A percentile compares a stretch with the other conserved stretches of the same genome.
Conservation (phyloP, 2,888 invertebrate species). For the Danaus chrysippus region DNA sequence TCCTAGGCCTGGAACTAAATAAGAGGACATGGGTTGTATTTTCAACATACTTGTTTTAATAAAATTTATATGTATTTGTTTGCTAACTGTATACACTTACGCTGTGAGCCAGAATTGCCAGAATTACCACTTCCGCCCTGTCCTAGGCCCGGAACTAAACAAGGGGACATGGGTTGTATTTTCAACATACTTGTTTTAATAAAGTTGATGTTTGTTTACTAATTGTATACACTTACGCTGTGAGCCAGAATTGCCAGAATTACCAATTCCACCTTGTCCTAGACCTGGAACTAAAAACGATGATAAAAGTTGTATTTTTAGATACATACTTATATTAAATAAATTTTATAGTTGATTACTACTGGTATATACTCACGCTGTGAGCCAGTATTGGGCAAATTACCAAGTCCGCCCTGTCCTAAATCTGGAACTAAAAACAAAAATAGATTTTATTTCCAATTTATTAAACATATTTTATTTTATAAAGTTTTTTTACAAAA, state of each 20-base stretch:
- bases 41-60: too few species aligned
- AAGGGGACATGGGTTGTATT: too few species aligned
- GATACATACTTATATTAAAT: not conserved
- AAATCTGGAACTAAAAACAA: not conserved
- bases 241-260: not conserved
- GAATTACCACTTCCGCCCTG: too few species aligned
- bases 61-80: too few species aligned
- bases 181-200: not conserved
- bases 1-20: not conserved
- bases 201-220: not conserved
- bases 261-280: slow-evolving; percentile 4
- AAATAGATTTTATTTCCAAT: too few species aligned
- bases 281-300: not conserved
- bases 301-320: not conserved
- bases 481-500: not conserved
- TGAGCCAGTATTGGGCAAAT: not conserved
- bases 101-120: too few species aligned
- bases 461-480: not conserved
- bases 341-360: not conserved
- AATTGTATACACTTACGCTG: not conserved
- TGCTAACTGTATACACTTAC: too few species aligned
- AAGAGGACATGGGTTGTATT: too few species aligned
- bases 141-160: too few species aligned
- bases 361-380: not conserved
- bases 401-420: slow-evolving; percentile 6